phyloP scores from a whole-genome alignment of 2,888 invertebrate species.

The Torymus auratus region DNA sequence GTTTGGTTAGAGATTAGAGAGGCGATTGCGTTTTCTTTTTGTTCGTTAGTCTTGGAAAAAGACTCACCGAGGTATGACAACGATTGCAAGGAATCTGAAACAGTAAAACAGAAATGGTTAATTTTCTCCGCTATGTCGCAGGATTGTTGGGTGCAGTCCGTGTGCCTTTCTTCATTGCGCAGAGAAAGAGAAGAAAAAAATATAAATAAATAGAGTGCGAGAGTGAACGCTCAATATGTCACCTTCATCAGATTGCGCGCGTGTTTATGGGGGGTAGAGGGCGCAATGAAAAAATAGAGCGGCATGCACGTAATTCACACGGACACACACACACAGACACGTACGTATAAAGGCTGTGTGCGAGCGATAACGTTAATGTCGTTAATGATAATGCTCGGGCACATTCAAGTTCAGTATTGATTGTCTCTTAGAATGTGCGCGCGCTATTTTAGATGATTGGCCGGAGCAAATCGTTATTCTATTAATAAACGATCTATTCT shows the following conservation, averaged over 20 bases:
- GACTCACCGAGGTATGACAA: conserved; percentile 75
- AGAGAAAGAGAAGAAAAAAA: too few relatives aligned
- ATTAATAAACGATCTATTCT: conserved; percentile 30
- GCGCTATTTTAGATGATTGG: conserved; percentile 36
- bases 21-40: too few relatives aligned
- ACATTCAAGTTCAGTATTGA: conserved; percentile 34
- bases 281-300: too few relatives aligned
- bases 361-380: conserved; percentile 24
- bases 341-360: background rate
- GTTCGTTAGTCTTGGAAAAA: conserved; percentile 52
- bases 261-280: too few relatives aligned
- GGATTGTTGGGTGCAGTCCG: background rate
- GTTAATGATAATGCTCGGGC: conserved; percentile 24
- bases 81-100: conserved; percentile 75
- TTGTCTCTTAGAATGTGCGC: conserved; percentile 6
- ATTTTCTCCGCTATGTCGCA: background rate
- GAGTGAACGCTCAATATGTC: too few relatives aligned
- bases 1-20: too few relatives aligned
- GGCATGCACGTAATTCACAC: too few relatives aligned
- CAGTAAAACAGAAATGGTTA: conserved; percentile 66
- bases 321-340: background rate
- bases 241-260: too few relatives aligned
- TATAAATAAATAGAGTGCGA: too few relatives aligned
- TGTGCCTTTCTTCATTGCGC: too few relatives aligned
- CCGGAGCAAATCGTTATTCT: conserved; percentile 40